Conservation (phyloP, 2,113 vertebrate genomes). For the Anas platyrhynchos region DNA sequence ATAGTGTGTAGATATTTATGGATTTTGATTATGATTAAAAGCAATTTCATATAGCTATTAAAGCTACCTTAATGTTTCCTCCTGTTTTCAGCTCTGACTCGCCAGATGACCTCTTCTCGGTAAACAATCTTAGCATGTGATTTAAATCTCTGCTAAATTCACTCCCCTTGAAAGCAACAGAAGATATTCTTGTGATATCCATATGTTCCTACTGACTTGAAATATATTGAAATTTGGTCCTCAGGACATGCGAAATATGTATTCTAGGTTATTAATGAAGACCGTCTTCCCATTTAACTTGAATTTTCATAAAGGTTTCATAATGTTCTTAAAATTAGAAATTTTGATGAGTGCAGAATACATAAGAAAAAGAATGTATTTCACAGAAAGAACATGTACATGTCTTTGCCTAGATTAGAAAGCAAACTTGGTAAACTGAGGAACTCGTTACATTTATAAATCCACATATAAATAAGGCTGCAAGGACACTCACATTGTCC, state of each 20-base stretch:
- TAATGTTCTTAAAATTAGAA: background rate
- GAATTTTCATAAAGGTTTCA: background rate
- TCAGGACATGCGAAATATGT: background rate
- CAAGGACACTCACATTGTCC: background rate
- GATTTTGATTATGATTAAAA: background rate
- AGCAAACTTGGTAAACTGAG: background rate
- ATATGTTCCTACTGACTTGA: background rate
- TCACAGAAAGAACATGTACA: background rate
- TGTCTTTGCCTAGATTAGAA: background rate
- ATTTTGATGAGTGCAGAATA: accelerated
- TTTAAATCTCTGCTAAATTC: background rate
- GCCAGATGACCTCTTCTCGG: background rate
- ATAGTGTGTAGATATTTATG: background rate
- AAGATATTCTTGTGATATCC: background rate
- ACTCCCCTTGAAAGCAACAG: background rate
- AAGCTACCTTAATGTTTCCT: background rate
- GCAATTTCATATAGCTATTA: background rate
- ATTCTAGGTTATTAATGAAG: background rate
- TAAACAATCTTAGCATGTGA: background rate
- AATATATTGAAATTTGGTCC: background rate
- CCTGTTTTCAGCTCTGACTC: background rate
- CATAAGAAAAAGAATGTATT: background rate
- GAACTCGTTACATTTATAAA: background rate
- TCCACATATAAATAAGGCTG: background rate
- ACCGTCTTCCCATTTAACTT: background rate